Evolutionary conservation across 2,113 vertebrate species (phyloP).

Genomic region (Tragelaphus imberbis): DNA sequence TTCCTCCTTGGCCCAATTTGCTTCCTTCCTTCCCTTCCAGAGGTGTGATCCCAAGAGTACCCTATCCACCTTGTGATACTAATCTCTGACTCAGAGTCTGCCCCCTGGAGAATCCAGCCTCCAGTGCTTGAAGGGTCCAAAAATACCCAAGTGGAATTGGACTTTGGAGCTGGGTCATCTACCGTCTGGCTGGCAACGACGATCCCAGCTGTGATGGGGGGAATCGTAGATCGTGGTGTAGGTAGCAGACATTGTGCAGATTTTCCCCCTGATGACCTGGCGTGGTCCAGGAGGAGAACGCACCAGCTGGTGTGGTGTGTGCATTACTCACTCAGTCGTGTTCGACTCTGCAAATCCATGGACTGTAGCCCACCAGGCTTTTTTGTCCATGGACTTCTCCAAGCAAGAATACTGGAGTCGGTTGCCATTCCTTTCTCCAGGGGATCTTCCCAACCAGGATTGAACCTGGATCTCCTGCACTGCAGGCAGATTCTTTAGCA

Average conservation of each 20-base stretch:
- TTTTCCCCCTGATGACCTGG: neutral
- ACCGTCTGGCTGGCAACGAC: neutral
- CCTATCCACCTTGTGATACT: too few relatives aligned
- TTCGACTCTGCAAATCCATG: neutral
- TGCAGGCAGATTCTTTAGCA: neutral
- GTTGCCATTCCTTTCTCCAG: neutral
- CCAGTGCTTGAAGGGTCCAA: fast-evolving
- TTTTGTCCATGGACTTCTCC: neutral
- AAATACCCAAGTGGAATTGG: fast-evolving
- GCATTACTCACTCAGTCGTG: neutral
- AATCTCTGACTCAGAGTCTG: neutral
- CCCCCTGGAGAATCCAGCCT: neutral
- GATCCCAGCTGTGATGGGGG: too few relatives aligned
- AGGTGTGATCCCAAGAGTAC: neutral
- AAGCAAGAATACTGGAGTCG: neutral
- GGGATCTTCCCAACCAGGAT: neutral
- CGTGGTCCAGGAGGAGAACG: fast-evolving
- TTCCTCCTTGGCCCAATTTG: neutral
- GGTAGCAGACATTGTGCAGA: too few relatives aligned
- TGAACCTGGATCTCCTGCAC: neutral
- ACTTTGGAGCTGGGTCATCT: neutral
- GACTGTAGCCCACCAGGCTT: neutral
- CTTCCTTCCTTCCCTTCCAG: neutral
- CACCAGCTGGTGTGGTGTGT: too few relatives aligned
- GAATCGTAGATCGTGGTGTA: neutral